Percentiles rank a stretch among this genome's conserved stretches.
Evolutionary conservation across 2,888 invertebrate genomes (phyloP).

Genomic region (Tortrix viridana): DNA sequence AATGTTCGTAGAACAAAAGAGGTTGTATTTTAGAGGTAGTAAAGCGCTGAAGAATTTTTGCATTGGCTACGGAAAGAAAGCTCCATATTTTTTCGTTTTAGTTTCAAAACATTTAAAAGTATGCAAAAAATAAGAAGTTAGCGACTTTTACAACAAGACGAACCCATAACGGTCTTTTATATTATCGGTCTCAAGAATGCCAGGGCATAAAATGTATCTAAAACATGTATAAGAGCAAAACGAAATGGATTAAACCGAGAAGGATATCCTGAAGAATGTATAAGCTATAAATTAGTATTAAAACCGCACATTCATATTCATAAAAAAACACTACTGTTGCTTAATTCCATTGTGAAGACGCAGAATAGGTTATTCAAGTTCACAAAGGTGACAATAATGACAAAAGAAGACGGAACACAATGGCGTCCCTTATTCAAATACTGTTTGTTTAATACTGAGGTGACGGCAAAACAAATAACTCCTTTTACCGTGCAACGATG

Average conservation of each 20-base stretch:
- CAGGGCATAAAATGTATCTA: not conserved
- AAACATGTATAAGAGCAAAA: conserved; percentile 6
- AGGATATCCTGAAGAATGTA: conserved; percentile 22
- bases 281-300: conserved; percentile 38
- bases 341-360: conserved; percentile 50
- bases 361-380: conserved; percentile 57
- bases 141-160: no score
- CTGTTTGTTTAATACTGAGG: conserved; percentile 81
- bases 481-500: conserved; percentile 52
- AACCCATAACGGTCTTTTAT: not conserved
- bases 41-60: no score
- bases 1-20: no score
- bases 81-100: no score
- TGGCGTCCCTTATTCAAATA: conserved; percentile 72
- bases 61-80: no score
- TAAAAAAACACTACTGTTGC: conserved; percentile 56
- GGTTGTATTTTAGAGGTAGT: no score
- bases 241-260: conserved; percentile 15
- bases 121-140: no score
- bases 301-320: conserved; percentile 26
- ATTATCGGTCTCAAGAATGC: not conserved
- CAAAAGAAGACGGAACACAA: conserved; percentile 73
- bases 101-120: no score
- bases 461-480: conserved; percentile 80
- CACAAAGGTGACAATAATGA: conserved; percentile 76